A percentile compares a stretch with the other conserved stretches of the same genome.
Conservation (phyloP, 2,888 invertebrate genomes). For the Hypercompe scribonia region DNA sequence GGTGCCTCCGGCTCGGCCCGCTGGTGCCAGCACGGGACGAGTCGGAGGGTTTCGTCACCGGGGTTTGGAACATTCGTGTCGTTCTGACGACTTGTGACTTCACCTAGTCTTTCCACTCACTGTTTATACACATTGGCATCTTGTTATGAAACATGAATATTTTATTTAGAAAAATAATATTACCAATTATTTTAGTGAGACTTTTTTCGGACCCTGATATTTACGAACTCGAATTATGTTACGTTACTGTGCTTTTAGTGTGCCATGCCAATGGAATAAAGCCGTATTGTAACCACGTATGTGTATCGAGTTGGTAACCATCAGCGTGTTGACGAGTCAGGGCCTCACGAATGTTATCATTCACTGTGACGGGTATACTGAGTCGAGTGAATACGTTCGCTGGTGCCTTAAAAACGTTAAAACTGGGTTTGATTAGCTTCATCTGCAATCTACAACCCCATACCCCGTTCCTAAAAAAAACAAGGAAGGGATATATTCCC, state of each 20-base stretch:
- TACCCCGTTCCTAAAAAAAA: not conserved
- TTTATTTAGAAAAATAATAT: not conserved
- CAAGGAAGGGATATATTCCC: not conserved
- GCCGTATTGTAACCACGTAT: not conserved
- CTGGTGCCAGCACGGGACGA: conserved; percentile 20
- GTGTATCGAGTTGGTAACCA: conserved; percentile 25
- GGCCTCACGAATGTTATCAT: conserved; percentile 25
- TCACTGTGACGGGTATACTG: conserved; percentile 3
- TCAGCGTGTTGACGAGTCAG: conserved; percentile 30
- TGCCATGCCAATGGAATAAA: not conserved
- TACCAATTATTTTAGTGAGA: conserved; percentile 27
- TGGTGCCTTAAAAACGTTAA: not conserved
- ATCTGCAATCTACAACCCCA: not conserved
- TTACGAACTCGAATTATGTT: conserved; percentile 31
- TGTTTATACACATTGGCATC: conserved; percentile 22
- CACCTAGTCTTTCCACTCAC: conserved; percentile 23
- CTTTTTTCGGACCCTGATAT: conserved; percentile 24
- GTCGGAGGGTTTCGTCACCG: conserved; percentile 32
- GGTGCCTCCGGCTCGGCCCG: conserved; percentile 32
- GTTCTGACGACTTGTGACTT: conserved; percentile 49
- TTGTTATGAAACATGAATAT: not conserved
- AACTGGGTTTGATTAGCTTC: not conserved
- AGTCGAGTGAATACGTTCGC: not conserved
- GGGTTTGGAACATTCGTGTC: conserved; percentile 51
- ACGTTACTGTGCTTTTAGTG: conserved; percentile 16